These are phyloP conservation scores for Alviniconcha strummeri DNA, from an alignment of 2,888 invertebrate species.

Conservation along the genomic window DNA sequence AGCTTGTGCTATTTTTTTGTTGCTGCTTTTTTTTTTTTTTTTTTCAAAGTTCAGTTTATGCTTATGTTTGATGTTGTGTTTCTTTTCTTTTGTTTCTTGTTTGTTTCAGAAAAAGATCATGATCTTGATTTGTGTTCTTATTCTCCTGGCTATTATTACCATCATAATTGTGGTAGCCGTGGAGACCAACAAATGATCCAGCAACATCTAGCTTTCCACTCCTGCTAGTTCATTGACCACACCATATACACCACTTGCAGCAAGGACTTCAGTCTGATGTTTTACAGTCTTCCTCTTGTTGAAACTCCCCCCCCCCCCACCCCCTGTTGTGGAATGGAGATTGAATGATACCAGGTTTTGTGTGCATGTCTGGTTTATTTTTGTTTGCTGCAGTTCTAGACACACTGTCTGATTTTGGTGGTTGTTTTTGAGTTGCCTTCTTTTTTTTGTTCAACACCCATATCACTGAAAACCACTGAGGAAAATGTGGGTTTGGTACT, in stretches of 20 bases:
- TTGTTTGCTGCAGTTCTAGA: no score
- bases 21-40: background rate
- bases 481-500: no score
- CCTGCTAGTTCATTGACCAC: background rate
- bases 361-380: background rate
- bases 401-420: no score
- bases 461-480: no score
- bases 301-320: background rate
- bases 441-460: no score
- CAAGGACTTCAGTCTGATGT: background rate
- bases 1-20: constrained; percentile 9
- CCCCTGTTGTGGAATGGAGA: background rate
- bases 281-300: background rate
- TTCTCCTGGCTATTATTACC: constrained; percentile 70
- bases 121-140: constrained; percentile 68
- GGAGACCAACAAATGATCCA: background rate
- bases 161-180: constrained; percentile 71
- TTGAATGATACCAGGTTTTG: background rate
- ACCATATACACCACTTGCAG: background rate
- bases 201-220: background rate
- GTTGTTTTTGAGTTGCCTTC: no score
- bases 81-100: constrained; percentile 51
- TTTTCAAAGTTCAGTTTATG: constrained; percentile 7
- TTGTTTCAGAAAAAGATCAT: constrained; percentile 72
- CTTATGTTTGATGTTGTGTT: constrained; percentile 36